Base-by-base conservation (phyloP, 2,888 invertebrate species). In the Agonopterix subpropinquella region DNA sequence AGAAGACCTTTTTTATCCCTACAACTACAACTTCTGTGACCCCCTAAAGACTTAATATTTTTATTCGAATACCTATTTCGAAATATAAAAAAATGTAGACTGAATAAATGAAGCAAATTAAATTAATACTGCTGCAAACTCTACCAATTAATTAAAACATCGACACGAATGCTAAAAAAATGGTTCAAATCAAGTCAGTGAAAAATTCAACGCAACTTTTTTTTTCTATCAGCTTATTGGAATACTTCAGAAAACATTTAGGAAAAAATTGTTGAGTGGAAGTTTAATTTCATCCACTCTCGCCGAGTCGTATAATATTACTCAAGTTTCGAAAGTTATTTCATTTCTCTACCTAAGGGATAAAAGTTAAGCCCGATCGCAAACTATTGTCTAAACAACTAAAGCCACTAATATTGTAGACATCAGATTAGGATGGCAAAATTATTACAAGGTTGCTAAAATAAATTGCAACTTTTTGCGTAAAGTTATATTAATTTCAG, bases 321-420 rank as follows among this genome's bases (percentile, higher is more conserved):
- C 63, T 55, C 11, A 67, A 79, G 68, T 78, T 79, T 56, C 52
- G 55, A 54, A 77, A 79, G 77, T 75, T 76, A 77, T 79, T 80
- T 78, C 64, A 79, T 79, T 74, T 75, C 58, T 66, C 61, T 57
- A 67, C 64, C 64, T 65, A 57, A 62, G 65, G 66, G 65, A 72
- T 68, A 68, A 70, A 71, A 70, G 62, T 70, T 72, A 46, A 53
- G 49, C 53, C 54, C 50, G 59, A 58, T 61, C 55, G 55, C 54
- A 56, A 56, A 61, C 58, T 64, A 67, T 67, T 64, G 59, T 60
- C 61, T 59, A 62, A 64, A 65, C 63, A 68, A 62, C 55, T 57
- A 51, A 45, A 57, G 45, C 52, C 48, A 28, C 28, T 28, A 28
- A 28, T 28, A 28, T 28, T 28, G 28, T 28, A 28, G 13, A 41